Base-by-base conservation (phyloP, 2,888 invertebrate genomes). In the Xanthia icteritia region DNA sequence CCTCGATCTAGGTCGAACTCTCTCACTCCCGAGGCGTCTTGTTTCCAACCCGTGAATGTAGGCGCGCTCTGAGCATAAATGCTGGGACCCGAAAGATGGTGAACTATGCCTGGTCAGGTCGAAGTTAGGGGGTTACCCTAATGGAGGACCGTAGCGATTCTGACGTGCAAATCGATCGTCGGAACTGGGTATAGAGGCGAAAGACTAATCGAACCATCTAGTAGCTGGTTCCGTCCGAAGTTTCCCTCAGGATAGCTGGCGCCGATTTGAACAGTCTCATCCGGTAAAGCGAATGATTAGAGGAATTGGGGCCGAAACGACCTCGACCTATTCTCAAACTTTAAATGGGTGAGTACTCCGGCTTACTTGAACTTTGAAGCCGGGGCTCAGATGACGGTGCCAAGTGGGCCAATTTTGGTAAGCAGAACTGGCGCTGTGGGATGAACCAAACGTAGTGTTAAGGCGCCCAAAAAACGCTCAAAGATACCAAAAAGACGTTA, bases 101-200 rank as follows among this genome's bases (percentile, higher is more conserved):
- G 42, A 42, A 42, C 42, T 42, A 42, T 42, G 3, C 42, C 42
- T 42, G 42, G 42, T 42, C 42, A 42, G 42, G 42, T 42, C 11
- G 42, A 42, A 42, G 42, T 42, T 13, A 42, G 13, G 42, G 42
- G 42, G 42, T 42, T 13, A 13, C 42, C 42, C 42, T 42, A 3
- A 42, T 42, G 42, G 42, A 42, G 42, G 42, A 42, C 42, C 42
- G 42, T 42, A 42, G 97, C 97, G 97, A 97, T 97, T 97, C 97
- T 97, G 97, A 97, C 97, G 97, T 97, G 97, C 97, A 98, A 98
- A 98, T 98, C 97, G 97, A 97, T 98, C 97, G 97, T 97, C 97
- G 94, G 97, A 98, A 97, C 97, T 97, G 97, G 97, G 97, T 97
- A 97, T 97, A 97, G 97, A 97, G 97, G 97, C 97, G 97, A 97